Evolutionary conservation across 2,888 invertebrate genomes (phyloP), one percentile per base, ranked within the genome.

Genomic region (Tricholauxania praeusta): DNA sequence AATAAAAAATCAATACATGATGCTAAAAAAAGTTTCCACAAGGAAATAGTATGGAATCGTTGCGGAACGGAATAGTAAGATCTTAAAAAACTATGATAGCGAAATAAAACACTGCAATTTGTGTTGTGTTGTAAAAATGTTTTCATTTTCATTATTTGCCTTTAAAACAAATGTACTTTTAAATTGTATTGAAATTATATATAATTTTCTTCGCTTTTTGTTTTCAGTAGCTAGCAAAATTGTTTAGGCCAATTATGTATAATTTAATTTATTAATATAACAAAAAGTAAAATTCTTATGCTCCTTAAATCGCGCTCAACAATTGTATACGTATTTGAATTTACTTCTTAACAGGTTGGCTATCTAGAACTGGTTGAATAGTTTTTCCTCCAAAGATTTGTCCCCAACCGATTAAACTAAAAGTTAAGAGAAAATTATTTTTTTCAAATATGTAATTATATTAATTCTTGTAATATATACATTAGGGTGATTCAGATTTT

Each of bases 381-480:
- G 97, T 97, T 86, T 95, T 94, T 80, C 99, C 99, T 86, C 97
- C 95, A 88, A 97, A 93, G 88, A 99, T 99, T 88, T 98, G 97
- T 80, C 99, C 99, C 99, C 99, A 99, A 80, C 99, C 99, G 87
- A 99, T 99, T 86, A 99, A 93, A 88, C 95, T 94, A 89, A 47
- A 89, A 90, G 15, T 67, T 6, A 7, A 8, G 6, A 64, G 12
- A 48, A 12, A 7, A 55, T n/a, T n/a, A 48, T n/a, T 59, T 59
- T 63, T 48, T 51, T 48, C 12, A 12, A 78, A 19, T 51, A n/a
- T 57, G n/a, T 51, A 49, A 12, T 60, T 48, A 15, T 51, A 28
- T 14, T 22, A 78, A 76, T 80, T 78, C 76, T 76, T n/a, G n/a
- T n/a, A n/a, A n/a, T n/a, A n/a, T n/a, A n/a, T n/a, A n/a, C n/a